These are phyloP conservation scores for Lordiphosa mommai DNA, from an alignment of 1,140 invertebrate species.

Conservation along the genomic window DNA sequence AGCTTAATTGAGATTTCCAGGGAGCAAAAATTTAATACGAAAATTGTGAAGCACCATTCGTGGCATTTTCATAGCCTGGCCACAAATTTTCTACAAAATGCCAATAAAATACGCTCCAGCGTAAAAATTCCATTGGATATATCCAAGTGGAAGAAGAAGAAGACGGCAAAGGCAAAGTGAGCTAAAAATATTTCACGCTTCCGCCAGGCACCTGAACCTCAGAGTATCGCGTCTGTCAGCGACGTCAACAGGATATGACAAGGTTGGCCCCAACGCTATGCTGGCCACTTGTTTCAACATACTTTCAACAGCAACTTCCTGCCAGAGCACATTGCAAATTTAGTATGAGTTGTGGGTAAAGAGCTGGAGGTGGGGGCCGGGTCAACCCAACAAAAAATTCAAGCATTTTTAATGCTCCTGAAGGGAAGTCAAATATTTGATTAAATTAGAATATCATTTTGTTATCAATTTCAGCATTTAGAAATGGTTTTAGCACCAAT, in stretches of 20 bases:
- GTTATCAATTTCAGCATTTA: too few species aligned
- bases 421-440: too few species aligned
- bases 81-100: slow-evolving; percentile 67
- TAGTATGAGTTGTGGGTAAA: too few species aligned
- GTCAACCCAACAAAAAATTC: too few species aligned
- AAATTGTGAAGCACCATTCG: slow-evolving; percentile 34
- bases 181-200: slow-evolving; percentile 70
- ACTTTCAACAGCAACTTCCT: slow-evolving; percentile 53
- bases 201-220: slow-evolving; percentile 23
- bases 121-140: slow-evolving; percentile 63
- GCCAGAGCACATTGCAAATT: slow-evolving; percentile 15
- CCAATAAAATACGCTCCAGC: slow-evolving; percentile 68
- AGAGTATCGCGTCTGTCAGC: slow-evolving; percentile 30
- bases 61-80: slow-evolving; percentile 50
- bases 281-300: slow-evolving; percentile 29
- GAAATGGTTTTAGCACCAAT: too few species aligned
- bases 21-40: slow-evolving; percentile 39
- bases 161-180: slow-evolving; percentile 30
- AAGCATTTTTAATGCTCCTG: too few species aligned
- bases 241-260: slow-evolving; percentile 72
- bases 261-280: slow-evolving; percentile 27
- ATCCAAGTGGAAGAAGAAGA: too few species aligned
- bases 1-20: slow-evolving; percentile 57
- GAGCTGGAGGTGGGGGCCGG: too few species aligned
- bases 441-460: too few species aligned